phyloP scores from a whole-genome alignment of 1,140 invertebrate genomes.

The Nephila pilipes region DNA sequence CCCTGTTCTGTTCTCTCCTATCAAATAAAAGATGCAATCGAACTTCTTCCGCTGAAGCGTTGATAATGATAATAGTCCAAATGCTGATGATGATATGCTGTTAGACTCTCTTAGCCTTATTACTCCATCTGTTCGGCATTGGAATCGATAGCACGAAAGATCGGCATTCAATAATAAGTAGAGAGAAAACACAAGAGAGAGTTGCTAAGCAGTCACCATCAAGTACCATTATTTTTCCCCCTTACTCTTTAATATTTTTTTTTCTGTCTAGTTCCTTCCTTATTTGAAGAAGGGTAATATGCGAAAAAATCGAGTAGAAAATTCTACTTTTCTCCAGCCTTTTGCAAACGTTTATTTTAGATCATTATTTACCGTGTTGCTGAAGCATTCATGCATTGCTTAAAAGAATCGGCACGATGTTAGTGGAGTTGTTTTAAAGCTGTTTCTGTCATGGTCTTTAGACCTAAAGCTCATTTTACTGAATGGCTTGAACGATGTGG shows the following conservation, averaged over 20 bases:
- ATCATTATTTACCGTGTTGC: constrained; percentile 5
- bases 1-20: constrained; percentile 15
- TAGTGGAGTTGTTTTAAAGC: neutral
- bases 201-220: neutral
- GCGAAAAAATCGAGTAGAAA: neutral
- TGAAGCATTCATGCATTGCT: neutral
- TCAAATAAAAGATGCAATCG: constrained; percentile 35
- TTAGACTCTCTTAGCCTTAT: neutral
- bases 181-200: neutral
- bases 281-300: neutral
- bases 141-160: constrained; percentile 50
- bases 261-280: neutral
- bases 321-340: neutral
- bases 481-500: neutral
- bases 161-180: constrained; percentile 59
- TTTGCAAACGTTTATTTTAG: neutral
- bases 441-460: neutral
- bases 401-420: neutral
- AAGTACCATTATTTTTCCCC: neutral
- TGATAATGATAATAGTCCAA: constrained; percentile 52
- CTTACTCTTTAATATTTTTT: neutral
- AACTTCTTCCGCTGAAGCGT: neutral
- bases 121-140: constrained; percentile 29
- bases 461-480: neutral
- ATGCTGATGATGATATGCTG: constrained; percentile 30